Conservation (phyloP, 2,888 invertebrate species). For the Endomychus coccineus region DNA sequence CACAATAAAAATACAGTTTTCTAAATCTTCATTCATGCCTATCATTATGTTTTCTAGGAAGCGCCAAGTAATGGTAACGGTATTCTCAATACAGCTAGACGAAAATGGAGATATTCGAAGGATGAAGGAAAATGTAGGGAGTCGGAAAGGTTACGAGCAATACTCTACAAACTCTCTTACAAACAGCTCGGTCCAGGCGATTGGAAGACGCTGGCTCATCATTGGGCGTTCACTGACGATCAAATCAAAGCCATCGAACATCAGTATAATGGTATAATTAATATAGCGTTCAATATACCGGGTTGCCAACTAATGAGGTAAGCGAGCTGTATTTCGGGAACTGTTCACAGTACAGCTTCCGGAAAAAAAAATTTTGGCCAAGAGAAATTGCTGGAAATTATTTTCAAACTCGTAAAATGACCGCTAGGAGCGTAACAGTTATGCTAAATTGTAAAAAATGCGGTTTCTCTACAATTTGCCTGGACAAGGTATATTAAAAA, state of each 20-base stretch:
- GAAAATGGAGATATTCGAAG: slow-evolving; percentile 30
- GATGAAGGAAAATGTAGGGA: slow-evolving; percentile 31
- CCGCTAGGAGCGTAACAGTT: too few relatives aligned
- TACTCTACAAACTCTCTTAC: slow-evolving; percentile 51
- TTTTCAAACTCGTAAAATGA: too few relatives aligned
- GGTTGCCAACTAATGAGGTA: too few relatives aligned
- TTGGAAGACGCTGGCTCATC: slow-evolving; percentile 58
- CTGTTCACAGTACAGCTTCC: too few relatives aligned
- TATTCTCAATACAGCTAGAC: slow-evolving; percentile 28
- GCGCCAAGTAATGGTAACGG: slow-evolving; percentile 28
- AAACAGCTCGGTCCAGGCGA: slow-evolving; percentile 54
- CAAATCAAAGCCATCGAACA: slow-evolving; percentile 63
- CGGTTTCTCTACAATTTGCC: too few relatives aligned
- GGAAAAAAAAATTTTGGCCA: too few relatives aligned
- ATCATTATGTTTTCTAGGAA: slow-evolving; percentile 26
- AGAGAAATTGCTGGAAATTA: too few relatives aligned
- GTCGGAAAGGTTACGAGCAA: slow-evolving; percentile 43
- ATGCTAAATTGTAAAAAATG: too few relatives aligned
- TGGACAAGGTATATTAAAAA: too few relatives aligned
- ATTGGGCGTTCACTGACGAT: slow-evolving; percentile 62
- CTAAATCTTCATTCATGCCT: neutral
- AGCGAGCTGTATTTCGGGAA: too few relatives aligned
- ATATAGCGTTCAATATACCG: too few relatives aligned
- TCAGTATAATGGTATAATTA: slow-evolving; percentile 55
- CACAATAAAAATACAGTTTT: too few relatives aligned